Evolutionary conservation across 1,140 invertebrate genomes (phyloP).

Genomic region (Dolichoris vasculosae): DNA sequence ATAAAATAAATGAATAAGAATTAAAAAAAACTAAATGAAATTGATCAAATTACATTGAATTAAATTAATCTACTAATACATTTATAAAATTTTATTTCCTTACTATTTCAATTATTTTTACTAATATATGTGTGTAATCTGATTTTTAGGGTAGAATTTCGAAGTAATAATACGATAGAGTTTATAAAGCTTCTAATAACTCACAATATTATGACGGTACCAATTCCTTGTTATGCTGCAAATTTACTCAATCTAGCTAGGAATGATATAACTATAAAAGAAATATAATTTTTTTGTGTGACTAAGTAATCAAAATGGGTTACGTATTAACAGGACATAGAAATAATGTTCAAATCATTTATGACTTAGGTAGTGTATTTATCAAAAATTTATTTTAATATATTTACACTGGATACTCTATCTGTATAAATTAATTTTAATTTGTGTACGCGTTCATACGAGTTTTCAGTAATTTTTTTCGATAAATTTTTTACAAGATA

Average conservation of each 20-base stretch:
- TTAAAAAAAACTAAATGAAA: too few species aligned
- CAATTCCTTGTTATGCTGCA: conserved; percentile 62
- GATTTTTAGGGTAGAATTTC: conserved; percentile 63
- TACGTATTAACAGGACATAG: not conserved
- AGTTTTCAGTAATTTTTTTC: too few species aligned
- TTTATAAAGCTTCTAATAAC: conserved; percentile 59
- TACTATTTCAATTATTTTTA: conserved; percentile 1
- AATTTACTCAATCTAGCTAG: conserved; percentile 59
- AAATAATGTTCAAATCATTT: too few species aligned
- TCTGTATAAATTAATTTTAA: too few species aligned
- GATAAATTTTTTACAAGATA: too few species aligned
- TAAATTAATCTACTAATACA: too few species aligned
- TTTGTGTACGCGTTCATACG: too few species aligned
- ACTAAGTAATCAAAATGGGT: not conserved
- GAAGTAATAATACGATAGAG: conserved; percentile 57
- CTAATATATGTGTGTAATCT: conserved; percentile 30
- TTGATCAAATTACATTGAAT: too few species aligned
- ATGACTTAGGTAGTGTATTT: not conserved
- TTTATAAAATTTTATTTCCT: not conserved
- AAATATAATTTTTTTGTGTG: not conserved
- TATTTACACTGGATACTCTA: not conserved
- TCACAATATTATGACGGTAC: conserved; percentile 54
- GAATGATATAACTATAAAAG: conserved; percentile 53
- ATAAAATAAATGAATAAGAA: too few species aligned
- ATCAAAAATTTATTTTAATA: not conserved